phyloP scores from a whole-genome alignment of 2,888 invertebrate species.

The Chouioia cunea region DNA sequence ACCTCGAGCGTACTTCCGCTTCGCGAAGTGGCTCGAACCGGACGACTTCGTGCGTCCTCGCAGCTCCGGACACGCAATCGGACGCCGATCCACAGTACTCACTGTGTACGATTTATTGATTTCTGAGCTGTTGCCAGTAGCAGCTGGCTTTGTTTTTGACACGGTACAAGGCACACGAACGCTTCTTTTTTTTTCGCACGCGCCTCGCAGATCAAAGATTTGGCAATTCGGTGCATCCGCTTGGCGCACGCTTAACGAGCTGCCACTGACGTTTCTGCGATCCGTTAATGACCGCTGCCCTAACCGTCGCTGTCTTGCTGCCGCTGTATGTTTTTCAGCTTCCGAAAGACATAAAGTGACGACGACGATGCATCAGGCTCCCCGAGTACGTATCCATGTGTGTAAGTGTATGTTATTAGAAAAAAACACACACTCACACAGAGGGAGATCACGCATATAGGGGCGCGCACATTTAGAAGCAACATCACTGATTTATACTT shows the following conservation, averaged over 20 bases:
- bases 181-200: slow-evolving; percentile 8
- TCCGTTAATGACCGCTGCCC: slow-evolving; percentile 54
- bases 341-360: slow-evolving; percentile 60
- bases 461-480: slow-evolving; percentile 34
- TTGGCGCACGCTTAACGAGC: not conserved
- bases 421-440: slow-evolving; percentile 36
- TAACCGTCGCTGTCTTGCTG: slow-evolving; percentile 44
- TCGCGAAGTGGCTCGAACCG: not conserved
- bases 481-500: slow-evolving; percentile 41
- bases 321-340: slow-evolving; percentile 57
- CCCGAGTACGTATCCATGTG: too few relatives aligned
- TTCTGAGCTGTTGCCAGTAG: slow-evolving; percentile 40
- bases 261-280: too few relatives aligned
- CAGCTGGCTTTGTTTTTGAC: slow-evolving; percentile 41
- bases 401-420: slow-evolving; percentile 21
- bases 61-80: slow-evolving; percentile 1
- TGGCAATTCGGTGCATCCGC: slow-evolving; percentile 14
- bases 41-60: too few relatives aligned
- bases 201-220: slow-evolving; percentile 23
- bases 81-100: slow-evolving; percentile 2
- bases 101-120: slow-evolving; percentile 44
- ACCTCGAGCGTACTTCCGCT: slow-evolving; percentile 64
- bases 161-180: slow-evolving; percentile 27
- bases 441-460: slow-evolving; percentile 20
- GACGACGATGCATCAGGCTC: slow-evolving; percentile 17